Conservation (phyloP, 1,140 invertebrate genomes). For the Dinoponera quadriceps region DNA sequence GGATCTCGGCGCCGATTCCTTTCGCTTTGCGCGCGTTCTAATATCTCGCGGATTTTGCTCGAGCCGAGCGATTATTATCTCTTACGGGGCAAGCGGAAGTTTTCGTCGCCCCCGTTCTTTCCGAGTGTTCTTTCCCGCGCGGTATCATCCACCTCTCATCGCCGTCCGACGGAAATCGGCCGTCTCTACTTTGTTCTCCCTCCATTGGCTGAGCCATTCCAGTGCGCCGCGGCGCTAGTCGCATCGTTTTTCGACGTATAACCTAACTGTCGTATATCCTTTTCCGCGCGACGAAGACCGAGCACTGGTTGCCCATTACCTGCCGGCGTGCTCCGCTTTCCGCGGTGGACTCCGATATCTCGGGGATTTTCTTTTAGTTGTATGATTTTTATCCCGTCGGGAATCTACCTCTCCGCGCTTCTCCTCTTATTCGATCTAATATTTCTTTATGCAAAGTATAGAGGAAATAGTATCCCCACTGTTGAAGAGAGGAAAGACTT, state of each 20-base stretch:
- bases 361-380: slow-evolving; percentile 19
- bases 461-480: slow-evolving; percentile 15
- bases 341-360: not conserved
- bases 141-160: no score
- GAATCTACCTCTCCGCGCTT: not conserved
- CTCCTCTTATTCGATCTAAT: slow-evolving; percentile 2
- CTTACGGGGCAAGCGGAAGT: not conserved
- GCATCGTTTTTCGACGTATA: not conserved
- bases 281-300: not conserved
- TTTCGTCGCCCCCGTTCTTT: not conserved
- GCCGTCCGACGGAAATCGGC: not conserved
- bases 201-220: not conserved
- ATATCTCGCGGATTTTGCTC: slow-evolving; percentile 41
- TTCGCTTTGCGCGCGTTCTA: not conserved
- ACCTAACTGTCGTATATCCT: slow-evolving; percentile 22
- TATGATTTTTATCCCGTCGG: slow-evolving; percentile 5
- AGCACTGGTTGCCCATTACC: not conserved
- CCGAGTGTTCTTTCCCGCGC: no score
- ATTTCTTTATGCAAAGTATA: not conserved
- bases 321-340: not conserved
- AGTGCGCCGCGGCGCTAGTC: not conserved
- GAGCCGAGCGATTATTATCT: slow-evolving; percentile 26
- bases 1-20: not conserved
- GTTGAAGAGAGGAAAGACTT: slow-evolving; percentile 23
- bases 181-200: not conserved